These are phyloP conservation scores for Cyclura pinguis DNA, from an alignment of 2,797 vertebrate genomes.

Conservation along the genomic window DNA sequence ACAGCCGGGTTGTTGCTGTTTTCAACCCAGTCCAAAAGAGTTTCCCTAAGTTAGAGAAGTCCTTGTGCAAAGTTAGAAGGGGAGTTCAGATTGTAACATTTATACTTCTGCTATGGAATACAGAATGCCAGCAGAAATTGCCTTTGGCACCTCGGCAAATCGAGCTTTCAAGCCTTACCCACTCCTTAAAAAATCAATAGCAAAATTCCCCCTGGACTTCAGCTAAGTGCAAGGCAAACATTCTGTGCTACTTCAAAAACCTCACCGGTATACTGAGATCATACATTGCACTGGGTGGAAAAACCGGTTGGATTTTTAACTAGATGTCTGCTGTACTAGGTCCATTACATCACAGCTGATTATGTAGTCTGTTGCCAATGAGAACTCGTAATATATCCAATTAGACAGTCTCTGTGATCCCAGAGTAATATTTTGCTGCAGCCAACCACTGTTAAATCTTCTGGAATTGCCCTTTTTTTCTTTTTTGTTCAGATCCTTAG, in stretches of 20 bases:
- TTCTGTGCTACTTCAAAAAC: not conserved
- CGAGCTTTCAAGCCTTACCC: not conserved
- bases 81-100: not conserved
- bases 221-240: constrained; percentile 29
- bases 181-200: constrained; percentile 1
- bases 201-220: constrained; percentile 12
- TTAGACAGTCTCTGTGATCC: not conserved
- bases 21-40: not conserved
- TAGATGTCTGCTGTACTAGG: not conserved
- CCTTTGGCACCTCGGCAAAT: constrained; percentile 18
- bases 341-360: constrained; percentile 1
- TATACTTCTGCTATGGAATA: not conserved
- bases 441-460: not conserved
- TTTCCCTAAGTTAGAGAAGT: not conserved
- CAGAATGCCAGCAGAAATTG: not conserved
- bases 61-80: not conserved
- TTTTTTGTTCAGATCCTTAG: not conserved
- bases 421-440: not conserved
- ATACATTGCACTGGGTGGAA: not conserved
- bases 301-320: constrained; percentile 27
- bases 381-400: not conserved
- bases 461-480: not conserved
- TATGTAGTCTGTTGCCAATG: not conserved
- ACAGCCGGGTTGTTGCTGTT: not conserved
- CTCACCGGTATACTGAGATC: not conserved